Evolutionary conservation across 2,888 invertebrate genomes (phyloP).

Genomic region (Chironomus tentans): DNA sequence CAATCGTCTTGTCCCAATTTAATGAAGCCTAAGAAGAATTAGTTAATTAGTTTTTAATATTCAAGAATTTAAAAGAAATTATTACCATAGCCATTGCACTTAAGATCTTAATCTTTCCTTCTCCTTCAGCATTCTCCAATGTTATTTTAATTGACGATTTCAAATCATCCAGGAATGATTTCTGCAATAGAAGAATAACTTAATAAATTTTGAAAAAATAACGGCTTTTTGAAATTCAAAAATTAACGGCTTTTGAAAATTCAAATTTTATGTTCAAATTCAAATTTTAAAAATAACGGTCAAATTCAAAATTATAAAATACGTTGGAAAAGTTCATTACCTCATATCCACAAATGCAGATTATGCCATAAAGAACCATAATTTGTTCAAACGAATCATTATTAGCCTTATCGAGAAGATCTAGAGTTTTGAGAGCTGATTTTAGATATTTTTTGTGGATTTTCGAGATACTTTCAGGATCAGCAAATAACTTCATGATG

Average conservation of each 20-base stretch:
- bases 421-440: slow-evolving; percentile 34
- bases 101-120: slow-evolving; percentile 39
- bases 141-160: slow-evolving; percentile 35
- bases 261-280: not conserved
- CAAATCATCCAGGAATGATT: slow-evolving; percentile 32
- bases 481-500: slow-evolving; percentile 4
- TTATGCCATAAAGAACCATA: slow-evolving; percentile 36
- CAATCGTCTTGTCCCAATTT: slow-evolving; percentile 30
- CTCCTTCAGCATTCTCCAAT: slow-evolving; percentile 35
- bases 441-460: slow-evolving; percentile 36
- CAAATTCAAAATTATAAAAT: no score
- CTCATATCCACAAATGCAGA: slow-evolving; percentile 35
- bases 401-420: slow-evolving; percentile 35
- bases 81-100: slow-evolving; percentile 36
- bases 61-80: no score
- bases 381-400: slow-evolving; percentile 39
- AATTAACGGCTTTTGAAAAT: no score
- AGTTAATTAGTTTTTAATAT: not conserved
- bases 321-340: not conserved
- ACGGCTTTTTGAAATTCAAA: not conserved
- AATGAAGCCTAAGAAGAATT: slow-evolving; percentile 25
- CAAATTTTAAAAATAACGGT: not conserved
- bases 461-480: not conserved
- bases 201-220: no score
- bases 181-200: not conserved